Base-by-base conservation (phyloP, 2,113 vertebrate genomes). In the Haplochromis vanheusdeni region DNA sequence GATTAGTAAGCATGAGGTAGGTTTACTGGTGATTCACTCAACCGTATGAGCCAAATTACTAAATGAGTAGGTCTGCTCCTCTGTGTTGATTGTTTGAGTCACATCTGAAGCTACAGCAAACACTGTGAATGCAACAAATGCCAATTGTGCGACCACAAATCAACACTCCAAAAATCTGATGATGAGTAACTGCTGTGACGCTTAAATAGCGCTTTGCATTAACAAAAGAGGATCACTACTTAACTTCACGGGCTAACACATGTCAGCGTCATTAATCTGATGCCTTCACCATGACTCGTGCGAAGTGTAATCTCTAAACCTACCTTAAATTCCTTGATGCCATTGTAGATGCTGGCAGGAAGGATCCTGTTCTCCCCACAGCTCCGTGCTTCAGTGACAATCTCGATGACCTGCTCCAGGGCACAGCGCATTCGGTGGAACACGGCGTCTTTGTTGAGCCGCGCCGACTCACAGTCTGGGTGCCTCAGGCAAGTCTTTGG, bases 381-480 rank as follows among this genome's bases (percentile, higher is more conserved):
- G 90, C 96, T 93, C 90, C 97, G 96, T 1, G 97, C 96, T 89
- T 99, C 98, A 2, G 98, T 99, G 85, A 99, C 98, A 31, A 99
- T 99, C 92, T 99, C 98, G 91, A 99, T 98, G 85, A 99, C 98
- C 92, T 99, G 98, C 92, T 98, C 98, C 96, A 99, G 96, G 82
- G 99, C 98, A 56, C 97, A 94, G 88, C 98, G 97, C 98, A 99
- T 99, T 45, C 98, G 97, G 89, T 98, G 97, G 95, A 99, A 99
- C 81, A 99, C 99, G 3, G 97, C 98, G 58, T 97, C 98, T 95
- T 99, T 99, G 96, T 99, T 99, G 95, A 98, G 96, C 79, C 98
- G 96, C 8, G 99, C 98, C 3, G 99, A 99, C 94, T 99, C 98
- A 28, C 99, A 99, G 93, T 97, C 98, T n/a, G 99, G 99, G 90